Conservation (phyloP, 2,113 vertebrate species). For the Cercocebus atys region DNA sequence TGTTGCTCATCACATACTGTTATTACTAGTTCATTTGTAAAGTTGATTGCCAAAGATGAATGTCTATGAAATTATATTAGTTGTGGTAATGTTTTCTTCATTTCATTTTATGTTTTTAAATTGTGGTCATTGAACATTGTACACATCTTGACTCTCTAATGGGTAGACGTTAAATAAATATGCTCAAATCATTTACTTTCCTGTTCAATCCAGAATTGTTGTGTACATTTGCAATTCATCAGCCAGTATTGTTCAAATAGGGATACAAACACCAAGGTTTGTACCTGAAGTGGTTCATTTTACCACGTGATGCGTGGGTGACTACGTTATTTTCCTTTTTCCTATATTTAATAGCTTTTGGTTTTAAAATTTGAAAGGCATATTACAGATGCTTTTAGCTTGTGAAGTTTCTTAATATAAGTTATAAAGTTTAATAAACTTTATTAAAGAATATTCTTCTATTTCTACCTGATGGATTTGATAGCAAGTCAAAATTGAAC, state of each 20-base stretch:
- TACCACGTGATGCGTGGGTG: background rate
- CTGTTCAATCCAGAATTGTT: background rate
- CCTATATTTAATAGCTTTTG: background rate
- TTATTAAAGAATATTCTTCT: background rate
- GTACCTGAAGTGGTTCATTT: background rate
- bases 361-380: background rate
- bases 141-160: constrained; percentile 40
- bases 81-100: constrained; percentile 35
- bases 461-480: background rate
- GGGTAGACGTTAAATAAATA: constrained; percentile 1
- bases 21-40: constrained; percentile 44
- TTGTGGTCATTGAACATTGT: constrained; percentile 25
- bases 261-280: background rate
- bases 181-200: constrained; percentile 30
- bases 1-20: background rate
- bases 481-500: background rate
- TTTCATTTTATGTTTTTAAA: constrained; percentile 56
- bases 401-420: background rate
- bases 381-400: background rate
- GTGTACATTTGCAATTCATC: constrained; percentile 16
- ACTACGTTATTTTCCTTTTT: background rate
- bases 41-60: background rate
- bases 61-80: constrained; percentile 13
- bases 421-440: background rate
- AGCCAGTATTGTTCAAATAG: background rate